phyloP scores from a whole-genome alignment of 92 coral and sea anemone species.

The Epizoanthus rinbou region DNA sequence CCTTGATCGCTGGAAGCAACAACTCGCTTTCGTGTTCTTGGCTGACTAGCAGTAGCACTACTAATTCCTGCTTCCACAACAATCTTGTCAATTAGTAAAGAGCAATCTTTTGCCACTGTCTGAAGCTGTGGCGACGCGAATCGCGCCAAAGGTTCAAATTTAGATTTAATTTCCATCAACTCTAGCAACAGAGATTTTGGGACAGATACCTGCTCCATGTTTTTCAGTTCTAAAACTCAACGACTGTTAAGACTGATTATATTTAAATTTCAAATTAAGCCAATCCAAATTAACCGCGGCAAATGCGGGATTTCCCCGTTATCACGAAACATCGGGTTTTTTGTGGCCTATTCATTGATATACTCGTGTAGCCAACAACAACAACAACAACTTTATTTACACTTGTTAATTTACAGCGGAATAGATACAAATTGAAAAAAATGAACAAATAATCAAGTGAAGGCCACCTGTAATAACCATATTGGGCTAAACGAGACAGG shows the following conservation, averaged over 20 bases:
- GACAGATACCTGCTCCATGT: slow-evolving; percentile 25
- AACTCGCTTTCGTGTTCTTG: too few relatives aligned
- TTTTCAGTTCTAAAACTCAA: slow-evolving; percentile 5
- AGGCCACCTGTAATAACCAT: too few relatives aligned
- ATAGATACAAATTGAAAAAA: too few relatives aligned
- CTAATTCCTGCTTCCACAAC: not conserved
- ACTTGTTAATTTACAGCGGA: too few relatives aligned
- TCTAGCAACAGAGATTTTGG: slow-evolving; percentile 29
- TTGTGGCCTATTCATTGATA: too few relatives aligned
- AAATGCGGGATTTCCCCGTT: not conserved
- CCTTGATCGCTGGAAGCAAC: too few relatives aligned
- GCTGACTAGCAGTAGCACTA: too few relatives aligned
- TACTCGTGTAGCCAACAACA: too few relatives aligned
- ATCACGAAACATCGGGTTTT: too few relatives aligned
- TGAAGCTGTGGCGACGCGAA: slow-evolving; percentile 29
- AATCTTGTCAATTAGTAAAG: not conserved
- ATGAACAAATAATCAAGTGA: too few relatives aligned
- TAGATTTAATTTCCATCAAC: not conserved
- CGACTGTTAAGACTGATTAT: slow-evolving; percentile 1
- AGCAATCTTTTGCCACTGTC: slow-evolving; percentile 13
- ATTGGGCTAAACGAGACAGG: too few relatives aligned
- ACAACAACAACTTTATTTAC: too few relatives aligned
- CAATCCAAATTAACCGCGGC: slow-evolving; percentile 10
- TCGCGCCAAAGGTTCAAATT: slow-evolving; percentile 29
- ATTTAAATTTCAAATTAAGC: slow-evolving; percentile 5